Percentiles rank a stretch among this genome's conserved stretches.
phyloP scores from a whole-genome alignment of 92 coral and sea anemone species.

The Actinostola sp. region DNA sequence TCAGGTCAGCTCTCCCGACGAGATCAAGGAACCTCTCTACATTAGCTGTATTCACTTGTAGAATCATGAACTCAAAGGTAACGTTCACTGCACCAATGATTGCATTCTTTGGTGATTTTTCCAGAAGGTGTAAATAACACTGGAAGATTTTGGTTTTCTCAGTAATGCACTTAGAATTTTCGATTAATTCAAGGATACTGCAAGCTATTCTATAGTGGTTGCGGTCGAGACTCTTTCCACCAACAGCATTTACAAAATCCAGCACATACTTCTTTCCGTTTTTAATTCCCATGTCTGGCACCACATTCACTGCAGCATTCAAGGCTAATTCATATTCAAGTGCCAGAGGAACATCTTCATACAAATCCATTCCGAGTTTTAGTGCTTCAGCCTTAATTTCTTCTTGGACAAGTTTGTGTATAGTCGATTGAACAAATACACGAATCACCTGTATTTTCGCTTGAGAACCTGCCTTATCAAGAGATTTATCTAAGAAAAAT shows the following conservation, averaged over 20 bases:
- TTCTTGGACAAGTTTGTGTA: not conserved
- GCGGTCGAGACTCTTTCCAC: not conserved
- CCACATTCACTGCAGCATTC: not conserved
- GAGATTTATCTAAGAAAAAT: not conserved
- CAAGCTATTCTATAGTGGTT: not conserved
- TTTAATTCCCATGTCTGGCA: not conserved
- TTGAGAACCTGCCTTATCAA: not conserved
- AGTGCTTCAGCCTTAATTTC: constrained; percentile 2
- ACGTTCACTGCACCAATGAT: not conserved
- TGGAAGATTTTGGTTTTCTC: not conserved
- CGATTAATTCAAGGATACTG: not conserved
- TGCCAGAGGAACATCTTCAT: not conserved
- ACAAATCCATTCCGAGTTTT: constrained; percentile 6
- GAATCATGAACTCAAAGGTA: not conserved
- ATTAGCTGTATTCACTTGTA: constrained; percentile 1
- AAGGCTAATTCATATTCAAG: constrained; percentile 3
- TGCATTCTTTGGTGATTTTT: not conserved
- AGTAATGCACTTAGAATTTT: not conserved
- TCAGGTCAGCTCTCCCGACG: not conserved
- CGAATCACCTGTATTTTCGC: not conserved
- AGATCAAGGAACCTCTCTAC: not conserved
- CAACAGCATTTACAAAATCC: not conserved
- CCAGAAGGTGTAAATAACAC: not conserved
- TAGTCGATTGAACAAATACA: too few relatives aligned
- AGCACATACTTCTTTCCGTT: not conserved